These are phyloP conservation scores for Phrynocephalus guinanensis DNA, from an alignment of 2,797 vertebrate genomes.

Conservation along the genomic window DNA sequence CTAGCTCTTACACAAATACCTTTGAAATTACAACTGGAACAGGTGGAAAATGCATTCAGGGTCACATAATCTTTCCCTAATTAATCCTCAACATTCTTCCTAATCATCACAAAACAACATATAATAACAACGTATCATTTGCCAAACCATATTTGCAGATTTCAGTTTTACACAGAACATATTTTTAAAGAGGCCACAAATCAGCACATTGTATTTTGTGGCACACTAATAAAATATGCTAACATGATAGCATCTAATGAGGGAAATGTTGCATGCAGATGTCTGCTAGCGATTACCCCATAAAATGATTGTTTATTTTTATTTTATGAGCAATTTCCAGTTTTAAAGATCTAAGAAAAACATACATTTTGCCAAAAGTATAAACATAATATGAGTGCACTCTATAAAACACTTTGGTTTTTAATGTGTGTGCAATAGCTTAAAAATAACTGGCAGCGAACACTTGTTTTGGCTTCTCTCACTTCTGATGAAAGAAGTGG, in stretches of 20 bases:
- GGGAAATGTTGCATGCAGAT: slow-evolving; percentile 72
- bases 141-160: slow-evolving; percentile 59
- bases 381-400: slow-evolving; percentile 63
- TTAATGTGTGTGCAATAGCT: slow-evolving; percentile 47
- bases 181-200: slow-evolving; percentile 67
- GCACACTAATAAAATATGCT: slow-evolving; percentile 69
- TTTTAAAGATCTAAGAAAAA: slow-evolving; percentile 63
- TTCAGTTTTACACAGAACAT: slow-evolving; percentile 63
- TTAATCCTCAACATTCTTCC: not conserved
- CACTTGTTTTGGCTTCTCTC: slow-evolving; percentile 17
- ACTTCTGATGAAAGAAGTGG: not conserved
- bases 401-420: slow-evolving; percentile 63
- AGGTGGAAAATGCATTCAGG: not conserved
- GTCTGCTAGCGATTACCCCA: slow-evolving; percentile 71
- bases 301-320: slow-evolving; percentile 72
- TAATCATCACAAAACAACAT: not conserved
- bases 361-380: slow-evolving; percentile 61
- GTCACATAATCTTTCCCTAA: not conserved
- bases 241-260: slow-evolving; percentile 71
- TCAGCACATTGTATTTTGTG: slow-evolving; percentile 68
- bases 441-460: slow-evolving; percentile 6
- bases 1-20: not conserved
- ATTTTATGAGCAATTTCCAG: slow-evolving; percentile 67
- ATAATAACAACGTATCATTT: slow-evolving; percentile 40
- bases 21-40: not conserved